Evolutionary conservation across 2,888 invertebrate species (phyloP).

Genomic region (Morinoia aosen): DNA sequence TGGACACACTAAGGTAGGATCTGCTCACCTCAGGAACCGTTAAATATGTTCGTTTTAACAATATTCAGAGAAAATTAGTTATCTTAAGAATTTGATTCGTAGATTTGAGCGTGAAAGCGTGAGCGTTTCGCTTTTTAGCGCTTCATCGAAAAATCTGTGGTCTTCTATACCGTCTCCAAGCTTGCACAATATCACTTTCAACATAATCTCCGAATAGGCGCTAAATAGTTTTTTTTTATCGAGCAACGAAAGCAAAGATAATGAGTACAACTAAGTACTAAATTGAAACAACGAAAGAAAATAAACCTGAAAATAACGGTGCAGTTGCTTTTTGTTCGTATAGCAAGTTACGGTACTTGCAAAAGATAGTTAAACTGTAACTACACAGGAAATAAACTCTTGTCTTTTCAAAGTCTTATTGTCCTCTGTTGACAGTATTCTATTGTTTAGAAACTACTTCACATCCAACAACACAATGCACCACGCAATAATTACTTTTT

Average conservation of each 20-base stretch:
- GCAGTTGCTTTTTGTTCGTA: neutral
- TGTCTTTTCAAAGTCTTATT: neutral
- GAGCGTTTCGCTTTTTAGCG: too few relatives aligned
- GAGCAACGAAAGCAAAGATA: neutral
- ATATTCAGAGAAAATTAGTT: too few relatives aligned
- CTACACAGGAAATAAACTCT: neutral
- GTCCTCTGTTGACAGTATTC: neutral
- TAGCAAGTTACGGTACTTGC: neutral
- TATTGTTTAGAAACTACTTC: neutral
- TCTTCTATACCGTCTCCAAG: too few relatives aligned
- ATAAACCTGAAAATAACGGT: neutral
- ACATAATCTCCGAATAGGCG: too few relatives aligned
- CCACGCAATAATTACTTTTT: neutral
- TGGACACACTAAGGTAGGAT: slow-evolving; percentile 45
- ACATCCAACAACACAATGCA: neutral
- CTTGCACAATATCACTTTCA: too few relatives aligned
- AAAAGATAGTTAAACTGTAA: neutral
- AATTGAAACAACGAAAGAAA: neutral
- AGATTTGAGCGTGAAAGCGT: too few relatives aligned
- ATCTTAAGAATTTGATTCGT: too few relatives aligned
- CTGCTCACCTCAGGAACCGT: neutral
- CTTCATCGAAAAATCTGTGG: too few relatives aligned
- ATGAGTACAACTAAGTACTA: neutral
- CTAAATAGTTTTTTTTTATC: neutral
- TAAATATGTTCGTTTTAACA: neutral